phyloP scores from a whole-genome alignment of 2,888 invertebrate species.

The Dicycla oo region DNA sequence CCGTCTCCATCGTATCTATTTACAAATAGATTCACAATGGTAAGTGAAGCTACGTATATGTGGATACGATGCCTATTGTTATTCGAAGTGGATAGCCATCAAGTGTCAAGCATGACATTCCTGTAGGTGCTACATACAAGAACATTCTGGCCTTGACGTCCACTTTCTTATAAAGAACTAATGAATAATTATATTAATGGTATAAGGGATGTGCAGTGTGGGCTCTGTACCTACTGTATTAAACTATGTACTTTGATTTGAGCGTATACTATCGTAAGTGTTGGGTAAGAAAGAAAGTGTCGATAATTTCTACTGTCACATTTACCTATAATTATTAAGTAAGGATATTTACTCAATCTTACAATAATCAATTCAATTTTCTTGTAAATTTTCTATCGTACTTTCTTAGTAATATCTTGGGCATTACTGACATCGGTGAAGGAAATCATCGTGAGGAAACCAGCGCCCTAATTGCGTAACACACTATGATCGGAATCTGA shows the following conservation, averaged over 20 bases:
- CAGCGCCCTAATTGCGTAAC: no score
- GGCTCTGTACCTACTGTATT: background rate
- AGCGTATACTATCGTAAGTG: background rate
- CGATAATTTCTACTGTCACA: background rate
- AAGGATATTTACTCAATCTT: background rate
- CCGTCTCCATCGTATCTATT: background rate
- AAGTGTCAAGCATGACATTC: slow-evolving; percentile 39
- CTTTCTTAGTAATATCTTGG: no score
- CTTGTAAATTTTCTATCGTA: no score
- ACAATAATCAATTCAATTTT: no score
- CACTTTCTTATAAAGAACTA: slow-evolving; percentile 37
- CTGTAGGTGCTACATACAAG: slow-evolving; percentile 13
- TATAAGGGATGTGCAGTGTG: slow-evolving; percentile 14
- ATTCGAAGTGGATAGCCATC: slow-evolving; percentile 21
- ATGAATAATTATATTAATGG: slow-evolving; percentile 38
- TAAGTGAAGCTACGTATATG: background rate
- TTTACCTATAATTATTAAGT: background rate
- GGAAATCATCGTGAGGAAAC: background rate
- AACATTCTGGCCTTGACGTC: slow-evolving; percentile 41
- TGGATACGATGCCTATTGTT: slow-evolving; percentile 41
- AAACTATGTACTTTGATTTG: background rate
- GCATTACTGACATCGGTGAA: background rate
- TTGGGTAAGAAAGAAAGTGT: slow-evolving; percentile 8
- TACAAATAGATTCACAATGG: slow-evolving; percentile 4
- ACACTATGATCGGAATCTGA: no score